Conservation (phyloP, 2,113 vertebrate genomes). For the Sclerurus mexicanus region DNA sequence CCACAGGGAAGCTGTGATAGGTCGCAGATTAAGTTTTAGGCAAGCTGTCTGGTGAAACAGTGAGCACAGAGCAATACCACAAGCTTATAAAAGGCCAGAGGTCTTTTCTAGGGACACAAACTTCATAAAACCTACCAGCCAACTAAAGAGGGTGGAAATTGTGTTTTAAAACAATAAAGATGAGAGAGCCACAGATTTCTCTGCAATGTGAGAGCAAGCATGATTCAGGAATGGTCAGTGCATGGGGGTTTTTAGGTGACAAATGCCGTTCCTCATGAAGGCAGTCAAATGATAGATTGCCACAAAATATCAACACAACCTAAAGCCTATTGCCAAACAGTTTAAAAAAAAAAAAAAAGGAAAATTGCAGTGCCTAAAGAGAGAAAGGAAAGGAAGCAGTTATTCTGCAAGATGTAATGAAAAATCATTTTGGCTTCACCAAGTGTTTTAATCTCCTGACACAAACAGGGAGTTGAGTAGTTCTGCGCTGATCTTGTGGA, state of each 20-base stretch:
- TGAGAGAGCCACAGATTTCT: not conserved
- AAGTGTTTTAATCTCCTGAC: not conserved
- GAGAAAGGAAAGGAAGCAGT: not conserved
- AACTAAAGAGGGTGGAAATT: not conserved
- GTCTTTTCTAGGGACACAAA: not conserved
- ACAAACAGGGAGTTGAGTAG: conserved; percentile 4
- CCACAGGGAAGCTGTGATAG: not conserved
- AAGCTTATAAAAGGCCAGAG: not conserved
- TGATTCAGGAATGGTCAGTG: not conserved
- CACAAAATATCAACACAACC: not conserved
- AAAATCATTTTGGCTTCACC: not conserved
- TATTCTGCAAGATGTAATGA: not conserved
- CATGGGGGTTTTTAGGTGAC: not conserved
- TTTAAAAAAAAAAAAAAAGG: not conserved
- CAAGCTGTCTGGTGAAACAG: not conserved
- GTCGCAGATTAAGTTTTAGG: not conserved
- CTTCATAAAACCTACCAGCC: not conserved
- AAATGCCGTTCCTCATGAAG: not conserved
- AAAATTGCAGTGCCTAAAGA: not conserved
- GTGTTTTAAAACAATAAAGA: not conserved
- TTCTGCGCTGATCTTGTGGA: not conserved
- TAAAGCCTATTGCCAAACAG: not conserved
- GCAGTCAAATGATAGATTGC: not conserved
- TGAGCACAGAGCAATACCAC: not conserved
- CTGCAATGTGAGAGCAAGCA: not conserved